Conservation (phyloP, 2,888 invertebrate genomes). For the Acleris emargana region DNA sequence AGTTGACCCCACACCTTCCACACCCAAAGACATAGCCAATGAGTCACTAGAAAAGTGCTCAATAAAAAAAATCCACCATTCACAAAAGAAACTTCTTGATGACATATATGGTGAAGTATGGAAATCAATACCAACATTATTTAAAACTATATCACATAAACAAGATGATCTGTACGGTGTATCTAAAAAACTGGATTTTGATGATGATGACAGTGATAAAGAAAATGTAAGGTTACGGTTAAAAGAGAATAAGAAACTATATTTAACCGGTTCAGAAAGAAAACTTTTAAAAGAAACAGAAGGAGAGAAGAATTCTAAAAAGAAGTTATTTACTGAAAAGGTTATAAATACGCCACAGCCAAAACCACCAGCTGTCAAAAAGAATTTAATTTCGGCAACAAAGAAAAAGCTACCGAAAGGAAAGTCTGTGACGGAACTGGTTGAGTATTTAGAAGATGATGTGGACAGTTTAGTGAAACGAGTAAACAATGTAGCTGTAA, state of each 20-base stretch:
- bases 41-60: slow-evolving; percentile 71
- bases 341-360: slow-evolving; percentile 65
- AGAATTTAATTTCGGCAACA: slow-evolving; percentile 59
- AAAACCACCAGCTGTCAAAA: slow-evolving; percentile 49
- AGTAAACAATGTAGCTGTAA: slow-evolving; percentile 53
- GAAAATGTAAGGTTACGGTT: slow-evolving; percentile 64
- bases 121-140: slow-evolving; percentile 77
- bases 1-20: slow-evolving; percentile 61
- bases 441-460: slow-evolving; percentile 59
- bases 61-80: slow-evolving; percentile 66
- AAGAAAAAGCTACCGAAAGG: slow-evolving; percentile 59
- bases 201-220: slow-evolving; percentile 68
- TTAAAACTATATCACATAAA: slow-evolving; percentile 61
- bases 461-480: slow-evolving; percentile 50
- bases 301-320: slow-evolving; percentile 64
- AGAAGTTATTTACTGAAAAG: slow-evolving; percentile 70
- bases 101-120: slow-evolving; percentile 83
- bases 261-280: slow-evolving; percentile 64
- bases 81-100: slow-evolving; percentile 72
- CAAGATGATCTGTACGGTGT: slow-evolving; percentile 57
- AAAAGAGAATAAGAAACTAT: slow-evolving; percentile 60
- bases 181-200: slow-evolving; percentile 65
- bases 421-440: slow-evolving; percentile 70
- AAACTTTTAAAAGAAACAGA: slow-evolving; percentile 55
- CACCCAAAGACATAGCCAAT: slow-evolving; percentile 67